Percentiles rank a stretch among this genome's conserved stretches.
Evolutionary conservation across 1,140 invertebrate genomes (phyloP).

Genomic region (Melanaphis sacchari): DNA sequence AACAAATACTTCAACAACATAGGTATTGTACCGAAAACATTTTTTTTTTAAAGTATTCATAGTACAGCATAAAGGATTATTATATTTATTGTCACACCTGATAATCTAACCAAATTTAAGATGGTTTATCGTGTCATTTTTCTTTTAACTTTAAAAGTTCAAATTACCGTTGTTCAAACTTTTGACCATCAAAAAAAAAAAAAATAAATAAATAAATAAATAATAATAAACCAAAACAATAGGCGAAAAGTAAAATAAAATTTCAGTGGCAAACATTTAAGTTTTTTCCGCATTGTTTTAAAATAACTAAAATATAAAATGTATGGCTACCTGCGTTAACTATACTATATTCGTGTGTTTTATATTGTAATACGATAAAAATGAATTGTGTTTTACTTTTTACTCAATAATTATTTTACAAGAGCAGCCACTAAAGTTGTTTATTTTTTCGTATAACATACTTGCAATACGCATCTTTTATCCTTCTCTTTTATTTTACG

Average conservation of each 20-base stretch:
- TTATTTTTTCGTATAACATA: not conserved
- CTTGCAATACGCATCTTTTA: not conserved
- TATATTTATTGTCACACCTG: slow-evolving; percentile 21
- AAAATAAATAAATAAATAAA: not conserved
- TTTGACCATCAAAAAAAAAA: not conserved
- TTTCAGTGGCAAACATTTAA: not conserved
- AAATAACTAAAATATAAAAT: not conserved
- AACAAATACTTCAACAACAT: not conserved
- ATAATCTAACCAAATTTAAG: not conserved
- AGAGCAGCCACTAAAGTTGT: not conserved
- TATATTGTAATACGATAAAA: not conserved
- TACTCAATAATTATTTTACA: not conserved
- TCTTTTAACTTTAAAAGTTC: not conserved
- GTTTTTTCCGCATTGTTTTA: not conserved
- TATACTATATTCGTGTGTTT: not conserved
- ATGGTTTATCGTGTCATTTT: not conserved
- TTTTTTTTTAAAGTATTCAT: not conserved
- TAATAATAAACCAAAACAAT: not conserved
- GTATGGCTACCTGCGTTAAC: not conserved
- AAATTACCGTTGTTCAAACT: not conserved
- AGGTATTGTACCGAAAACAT: not conserved
- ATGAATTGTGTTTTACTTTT: not conserved
- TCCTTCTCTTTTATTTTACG: no score
- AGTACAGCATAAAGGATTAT: not conserved
- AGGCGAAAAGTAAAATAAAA: not conserved